Evolutionary conservation across 2,113 vertebrate genomes (phyloP).

Genomic region (Australoheros scitulus): DNA sequence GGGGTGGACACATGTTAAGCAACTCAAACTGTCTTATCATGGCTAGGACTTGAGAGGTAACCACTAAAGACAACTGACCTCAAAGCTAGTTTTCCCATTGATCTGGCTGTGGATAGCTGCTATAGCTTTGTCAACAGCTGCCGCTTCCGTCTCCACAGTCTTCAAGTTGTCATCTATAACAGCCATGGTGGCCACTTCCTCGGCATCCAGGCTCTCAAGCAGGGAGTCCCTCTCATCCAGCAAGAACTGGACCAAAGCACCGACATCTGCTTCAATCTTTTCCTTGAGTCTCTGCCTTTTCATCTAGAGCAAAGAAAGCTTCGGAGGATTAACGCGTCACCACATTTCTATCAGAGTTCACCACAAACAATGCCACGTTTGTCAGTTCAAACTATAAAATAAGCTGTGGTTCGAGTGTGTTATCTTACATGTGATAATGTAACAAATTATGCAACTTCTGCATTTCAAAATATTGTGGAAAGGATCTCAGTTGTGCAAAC

Average conservation of each 20-base stretch:
- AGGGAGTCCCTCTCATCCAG: slow-evolving; percentile 80
- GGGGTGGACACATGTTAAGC: not conserved
- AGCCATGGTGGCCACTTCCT: slow-evolving; percentile 70
- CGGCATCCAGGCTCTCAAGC: slow-evolving; percentile 77
- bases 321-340: not conserved
- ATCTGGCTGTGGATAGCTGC: slow-evolving; percentile 73
- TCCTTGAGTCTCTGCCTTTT: slow-evolving; percentile 80
- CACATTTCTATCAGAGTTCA: not conserved
- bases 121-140: slow-evolving; percentile 70
- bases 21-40: not conserved
- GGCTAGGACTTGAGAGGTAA: not conserved
- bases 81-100: slow-evolving; percentile 70
- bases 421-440: not conserved
- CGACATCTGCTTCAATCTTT: slow-evolving; percentile 81
- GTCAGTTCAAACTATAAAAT: not conserved
- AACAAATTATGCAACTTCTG: too few relatives aligned
- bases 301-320: slow-evolving; percentile 47
- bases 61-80: slow-evolving; percentile 58
- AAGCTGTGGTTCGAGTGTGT: not conserved
- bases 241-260: slow-evolving; percentile 81
- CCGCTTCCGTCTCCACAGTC: slow-evolving; percentile 55
- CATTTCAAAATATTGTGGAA: not conserved
- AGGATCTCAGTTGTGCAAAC: not conserved
- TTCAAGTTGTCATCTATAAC: slow-evolving; percentile 78
- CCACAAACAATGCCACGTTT: not conserved